A percentile compares a stretch with the other conserved stretches of the same genome.
phyloP scores from a whole-genome alignment of 1,140 invertebrate species.

The Helicoverpa zea region DNA sequence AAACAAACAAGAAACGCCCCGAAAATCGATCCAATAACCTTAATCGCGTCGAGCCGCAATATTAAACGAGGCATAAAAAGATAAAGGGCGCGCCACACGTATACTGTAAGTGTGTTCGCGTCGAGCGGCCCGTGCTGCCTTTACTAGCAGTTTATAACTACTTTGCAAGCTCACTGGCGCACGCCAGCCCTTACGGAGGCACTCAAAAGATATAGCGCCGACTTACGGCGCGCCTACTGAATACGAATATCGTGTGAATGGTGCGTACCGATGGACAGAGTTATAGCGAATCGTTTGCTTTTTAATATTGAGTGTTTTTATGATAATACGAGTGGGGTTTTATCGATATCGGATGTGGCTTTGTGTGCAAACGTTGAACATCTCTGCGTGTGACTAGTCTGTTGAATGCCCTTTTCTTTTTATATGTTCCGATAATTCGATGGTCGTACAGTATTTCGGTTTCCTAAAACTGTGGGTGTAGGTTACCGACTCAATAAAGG shows the following conservation, averaged over 20 bases:
- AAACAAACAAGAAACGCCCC: conserved; percentile 52
- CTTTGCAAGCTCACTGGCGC: conserved; percentile 57
- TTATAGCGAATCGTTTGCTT: conserved; percentile 54
- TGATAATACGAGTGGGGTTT: conserved; percentile 54
- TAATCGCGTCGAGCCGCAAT: conserved; percentile 53
- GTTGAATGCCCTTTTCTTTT: conserved; percentile 23
- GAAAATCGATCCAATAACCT: conserved; percentile 55
- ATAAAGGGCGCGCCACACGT: conserved; percentile 55
- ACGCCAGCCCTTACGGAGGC: conserved; percentile 58
- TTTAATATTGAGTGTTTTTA: conserved; percentile 64
- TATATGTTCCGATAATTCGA: conserved; percentile 42
- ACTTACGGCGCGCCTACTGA: conserved; percentile 46
- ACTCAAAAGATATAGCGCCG: conserved; percentile 64
- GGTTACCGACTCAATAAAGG: background rate
- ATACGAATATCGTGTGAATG: conserved; percentile 59
- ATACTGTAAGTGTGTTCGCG: conserved; percentile 51
- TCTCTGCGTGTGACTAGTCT: conserved; percentile 29
- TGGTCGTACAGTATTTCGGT: conserved; percentile 13
- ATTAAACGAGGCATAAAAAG: conserved; percentile 58
- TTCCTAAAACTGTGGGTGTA: background rate
- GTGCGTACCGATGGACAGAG: conserved; percentile 54
- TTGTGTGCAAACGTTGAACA: conserved; percentile 47
- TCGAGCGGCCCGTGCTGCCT: conserved; percentile 45
- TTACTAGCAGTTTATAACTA: conserved; percentile 62
- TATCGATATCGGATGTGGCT: conserved; percentile 53